Evolutionary conservation across 2,888 invertebrate genomes (phyloP), one percentile per base, ranked within the genome.

Genomic region (Barypeithes pellucidus): DNA sequence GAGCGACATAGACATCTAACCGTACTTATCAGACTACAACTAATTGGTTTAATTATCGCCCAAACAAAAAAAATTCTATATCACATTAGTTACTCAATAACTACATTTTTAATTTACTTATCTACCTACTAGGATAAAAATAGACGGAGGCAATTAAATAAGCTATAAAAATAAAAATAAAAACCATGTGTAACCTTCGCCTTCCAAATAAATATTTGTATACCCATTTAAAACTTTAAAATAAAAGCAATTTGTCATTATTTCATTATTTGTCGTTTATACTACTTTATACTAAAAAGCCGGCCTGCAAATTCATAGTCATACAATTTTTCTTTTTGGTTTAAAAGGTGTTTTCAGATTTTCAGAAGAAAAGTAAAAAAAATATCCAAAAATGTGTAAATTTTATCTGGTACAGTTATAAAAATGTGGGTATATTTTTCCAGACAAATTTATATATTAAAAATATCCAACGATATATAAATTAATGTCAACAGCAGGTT

Each of bases 111-210:
- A 65, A 50, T 29, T 63, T 47, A 45, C 65, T 65, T 57, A 57
- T 57, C 36, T 50, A 54, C 66, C 41, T 22, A 54, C 66, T 14
- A n/a, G 14, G 57, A 52, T 68, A 68, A 68, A 68, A 68, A 68
- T 68, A 68, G 68, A 68, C 43, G 8, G 12, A 33, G 50, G 50
- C 39, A 61, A 61, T 68, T 61, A 68, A 61, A 68, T 68, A 61
- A 50, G 60, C 47, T 41, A 41, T 68, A 68, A 68, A 68, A 68
- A 68, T 68, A 68, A 68, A 68, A 68, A 60, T 68, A 68, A 59
- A 68, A 67, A 24, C 43, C 22, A 41, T 24, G 57, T 67, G 66
- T 67, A 67, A 67, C 66, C 66, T 57, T 67, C 66, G 66, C 66
- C 57, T 67, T 67, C 57, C 57, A 62, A 29, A 62, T 45, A 43